phyloP scores from a whole-genome alignment of 2,113 vertebrate genomes.

The Hystrix brachyura region DNA sequence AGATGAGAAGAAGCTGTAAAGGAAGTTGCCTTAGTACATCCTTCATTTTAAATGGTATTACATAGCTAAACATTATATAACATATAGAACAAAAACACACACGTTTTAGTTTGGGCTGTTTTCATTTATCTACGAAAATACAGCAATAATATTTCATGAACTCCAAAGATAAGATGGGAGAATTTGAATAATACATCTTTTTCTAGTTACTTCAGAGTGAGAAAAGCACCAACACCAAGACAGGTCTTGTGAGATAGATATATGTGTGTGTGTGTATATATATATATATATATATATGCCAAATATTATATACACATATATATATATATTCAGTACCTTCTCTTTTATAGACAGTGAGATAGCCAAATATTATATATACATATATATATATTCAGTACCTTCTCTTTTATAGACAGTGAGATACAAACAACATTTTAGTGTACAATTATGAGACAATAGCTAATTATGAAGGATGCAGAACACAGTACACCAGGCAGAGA shows the following conservation, averaged over 20 bases:
- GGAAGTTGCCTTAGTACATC: background rate
- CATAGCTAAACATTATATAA: background rate
- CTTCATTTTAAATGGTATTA: background rate
- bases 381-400: background rate
- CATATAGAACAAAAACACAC: background rate
- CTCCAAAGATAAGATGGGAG: background rate
- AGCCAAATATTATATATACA: too few species aligned
- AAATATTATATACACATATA: too few species aligned
- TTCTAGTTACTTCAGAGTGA: background rate
- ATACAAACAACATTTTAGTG: background rate
- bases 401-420: slow-evolving; percentile 1
- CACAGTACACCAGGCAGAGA: background rate
- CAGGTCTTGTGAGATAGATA: background rate
- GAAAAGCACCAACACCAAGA: background rate
- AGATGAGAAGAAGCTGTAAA: background rate
- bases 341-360: background rate
- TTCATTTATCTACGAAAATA: slow-evolving; percentile 1
- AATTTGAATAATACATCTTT: background rate
- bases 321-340: background rate
- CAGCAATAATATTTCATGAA: background rate
- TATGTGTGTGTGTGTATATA: too few species aligned
- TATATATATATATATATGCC: too few species aligned
- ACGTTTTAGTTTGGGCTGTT: background rate
- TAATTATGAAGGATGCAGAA: background rate
- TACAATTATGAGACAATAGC: slow-evolving; percentile 26